These are phyloP conservation scores for Cotesia chilonis DNA, from an alignment of 1,140 invertebrate genomes.

Conservation along the genomic window DNA sequence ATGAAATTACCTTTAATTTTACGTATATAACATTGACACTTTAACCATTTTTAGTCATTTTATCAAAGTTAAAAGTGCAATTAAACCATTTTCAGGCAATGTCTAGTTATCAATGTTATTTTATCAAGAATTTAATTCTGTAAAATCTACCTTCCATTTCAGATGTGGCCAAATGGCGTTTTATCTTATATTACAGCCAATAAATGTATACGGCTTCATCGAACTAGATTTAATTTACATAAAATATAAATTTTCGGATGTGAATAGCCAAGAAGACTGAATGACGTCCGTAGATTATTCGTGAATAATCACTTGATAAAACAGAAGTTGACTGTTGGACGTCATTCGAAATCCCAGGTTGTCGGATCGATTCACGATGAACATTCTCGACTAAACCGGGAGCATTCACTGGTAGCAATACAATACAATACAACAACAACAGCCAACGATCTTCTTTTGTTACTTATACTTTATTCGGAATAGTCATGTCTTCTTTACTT, in stretches of 20 bases:
- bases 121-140: too few relatives aligned
- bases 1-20: too few relatives aligned
- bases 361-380: conserved; percentile 6
- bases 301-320: conserved; percentile 15
- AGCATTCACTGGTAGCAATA: background rate
- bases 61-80: too few relatives aligned
- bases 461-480: background rate
- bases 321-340: background rate
- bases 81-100: too few relatives aligned
- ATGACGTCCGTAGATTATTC: conserved; percentile 13
- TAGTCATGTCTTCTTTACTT: background rate
- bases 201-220: too few relatives aligned
- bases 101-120: too few relatives aligned
- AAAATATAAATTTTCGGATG: background rate
- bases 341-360: background rate
- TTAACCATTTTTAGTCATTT: too few relatives aligned
- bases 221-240: background rate
- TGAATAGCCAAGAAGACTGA: background rate
- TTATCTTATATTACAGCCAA: too few relatives aligned
- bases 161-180: too few relatives aligned
- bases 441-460: background rate
- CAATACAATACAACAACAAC: background rate
- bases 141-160: too few relatives aligned
- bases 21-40: too few relatives aligned
- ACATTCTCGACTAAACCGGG: conserved; percentile 2